Conservation (phyloP, 2,888 invertebrate species). For the Argyresthia albistria region DNA sequence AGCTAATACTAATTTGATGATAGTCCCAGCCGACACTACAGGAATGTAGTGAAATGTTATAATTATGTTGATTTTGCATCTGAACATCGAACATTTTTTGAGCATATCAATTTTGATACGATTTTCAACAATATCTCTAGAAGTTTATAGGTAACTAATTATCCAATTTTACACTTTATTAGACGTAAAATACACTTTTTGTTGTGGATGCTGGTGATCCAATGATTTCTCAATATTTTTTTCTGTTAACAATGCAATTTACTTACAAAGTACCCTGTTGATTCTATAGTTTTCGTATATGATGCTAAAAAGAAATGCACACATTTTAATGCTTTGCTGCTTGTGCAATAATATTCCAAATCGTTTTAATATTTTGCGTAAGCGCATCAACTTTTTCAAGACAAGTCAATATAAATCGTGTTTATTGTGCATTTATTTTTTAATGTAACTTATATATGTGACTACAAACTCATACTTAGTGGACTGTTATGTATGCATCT, state of each 20-base stretch:
- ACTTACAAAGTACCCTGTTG: no score
- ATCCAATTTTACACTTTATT: no score
- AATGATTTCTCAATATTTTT: no score
- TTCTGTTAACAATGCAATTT: no score
- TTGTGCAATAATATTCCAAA: constrained; percentile 71
- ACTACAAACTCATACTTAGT: constrained; percentile 54
- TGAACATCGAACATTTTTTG: no score
- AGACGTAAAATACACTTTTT: no score
- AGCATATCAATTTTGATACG: no score
- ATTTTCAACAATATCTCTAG: no score
- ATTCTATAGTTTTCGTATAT: no score
- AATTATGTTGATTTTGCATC: background rate
- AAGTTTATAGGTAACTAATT: no score
- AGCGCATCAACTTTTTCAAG: constrained; percentile 33
- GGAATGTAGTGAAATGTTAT: background rate
- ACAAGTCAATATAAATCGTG: constrained; percentile 67
- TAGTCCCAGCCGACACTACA: background rate
- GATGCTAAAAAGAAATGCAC: constrained; percentile 31
- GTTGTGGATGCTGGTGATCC: no score
- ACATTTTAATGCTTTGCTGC: constrained; percentile 54
- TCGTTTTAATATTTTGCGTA: constrained; percentile 29
- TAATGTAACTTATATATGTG: constrained; percentile 43
- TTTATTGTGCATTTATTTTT: constrained; percentile 71
- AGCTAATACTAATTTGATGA: no score
- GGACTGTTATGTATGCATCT: constrained; percentile 57